Percentiles rank a stretch among this genome's conserved stretches.
These are phyloP conservation scores for Macrostomum lignano DNA, from an alignment of 1,140 invertebrate species.

Conservation along the genomic window DNA sequence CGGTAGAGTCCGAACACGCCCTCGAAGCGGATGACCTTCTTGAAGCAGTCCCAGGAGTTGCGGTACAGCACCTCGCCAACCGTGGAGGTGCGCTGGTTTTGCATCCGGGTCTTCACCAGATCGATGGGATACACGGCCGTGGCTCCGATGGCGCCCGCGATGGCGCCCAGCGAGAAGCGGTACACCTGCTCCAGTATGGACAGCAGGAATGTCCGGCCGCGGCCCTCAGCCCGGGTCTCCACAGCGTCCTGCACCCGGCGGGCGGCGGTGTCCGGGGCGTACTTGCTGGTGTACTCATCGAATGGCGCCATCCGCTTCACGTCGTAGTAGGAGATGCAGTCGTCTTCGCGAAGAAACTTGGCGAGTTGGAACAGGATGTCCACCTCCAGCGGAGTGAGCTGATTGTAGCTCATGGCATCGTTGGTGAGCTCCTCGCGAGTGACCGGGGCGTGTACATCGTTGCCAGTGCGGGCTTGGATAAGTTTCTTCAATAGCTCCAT, in stretches of 20 bases:
- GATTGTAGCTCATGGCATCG: slow-evolving; percentile 74
- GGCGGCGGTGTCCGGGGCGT: slow-evolving; percentile 18
- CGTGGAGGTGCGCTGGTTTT: slow-evolving; percentile 52
- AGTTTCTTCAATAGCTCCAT: slow-evolving; percentile 94
- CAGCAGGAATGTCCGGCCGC: background rate
- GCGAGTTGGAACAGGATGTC: slow-evolving; percentile 80
- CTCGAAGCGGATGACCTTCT: slow-evolving; percentile 76
- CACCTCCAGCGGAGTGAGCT: slow-evolving; percentile 84
- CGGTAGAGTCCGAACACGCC: slow-evolving; percentile 72
- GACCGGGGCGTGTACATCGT: slow-evolving; percentile 52
- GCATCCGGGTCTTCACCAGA: slow-evolving; percentile 90
- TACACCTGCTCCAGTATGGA: slow-evolving; percentile 32
- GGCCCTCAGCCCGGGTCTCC: background rate
- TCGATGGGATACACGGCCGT: slow-evolving; percentile 95
- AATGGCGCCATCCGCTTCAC: slow-evolving; percentile 61
- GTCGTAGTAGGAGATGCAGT: slow-evolving; percentile 69
- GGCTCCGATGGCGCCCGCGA: slow-evolving; percentile 76
- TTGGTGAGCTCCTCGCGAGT: slow-evolving; percentile 91
- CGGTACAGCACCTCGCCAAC: slow-evolving; percentile 73
- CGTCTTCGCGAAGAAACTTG: slow-evolving; percentile 57
- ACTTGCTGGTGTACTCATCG: slow-evolving; percentile 21
- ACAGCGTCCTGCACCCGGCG: slow-evolving; percentile 8
- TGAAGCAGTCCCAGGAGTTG: slow-evolving; percentile 79
- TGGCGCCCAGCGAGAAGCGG: slow-evolving; percentile 63
- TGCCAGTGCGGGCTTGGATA: slow-evolving; percentile 64